Percentiles rank a stretch among this genome's conserved stretches.
phyloP scores from a whole-genome alignment of 2,113 vertebrate species.

The Oncorhynchus gorbuscha region DNA sequence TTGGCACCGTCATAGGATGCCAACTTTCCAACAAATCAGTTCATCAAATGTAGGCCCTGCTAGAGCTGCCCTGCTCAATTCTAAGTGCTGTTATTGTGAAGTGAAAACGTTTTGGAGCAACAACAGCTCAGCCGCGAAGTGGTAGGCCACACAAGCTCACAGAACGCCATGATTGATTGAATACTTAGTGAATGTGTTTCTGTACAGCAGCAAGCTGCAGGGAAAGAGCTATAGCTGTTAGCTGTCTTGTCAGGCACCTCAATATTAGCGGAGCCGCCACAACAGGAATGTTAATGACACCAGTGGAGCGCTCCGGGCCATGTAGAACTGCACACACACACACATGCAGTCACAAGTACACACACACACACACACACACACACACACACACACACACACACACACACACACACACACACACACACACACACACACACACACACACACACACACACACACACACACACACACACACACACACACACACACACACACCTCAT shows the following conservation, averaged over 20 bases:
- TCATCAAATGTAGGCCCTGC: too few species aligned
- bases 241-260: conserved; percentile 68
- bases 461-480: conserved; percentile 10
- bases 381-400: conserved; percentile 21
- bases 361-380: conserved; percentile 24
- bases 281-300: conserved; percentile 74
- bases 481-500: conserved; percentile 26
- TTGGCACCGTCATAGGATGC: too few species aligned
- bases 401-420: conserved; percentile 26
- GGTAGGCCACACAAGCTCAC: too few species aligned
- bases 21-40: too few species aligned
- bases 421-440: conserved; percentile 22
- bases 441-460: conserved; percentile 13
- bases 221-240: conserved; percentile 30
- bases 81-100: too few species aligned
- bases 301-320: conserved; percentile 53
- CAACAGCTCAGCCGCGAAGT: too few species aligned
- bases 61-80: too few species aligned
- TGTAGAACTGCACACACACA: conserved; percentile 11
- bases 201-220: not conserved
- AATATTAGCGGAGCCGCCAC: conserved; percentile 55
- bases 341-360: conserved; percentile 14
- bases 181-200: not conserved
- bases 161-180: not conserved
- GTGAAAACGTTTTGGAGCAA: too few species aligned